These are phyloP conservation scores for Aptenodytes forsteri DNA, from an alignment of 2,113 vertebrate genomes.

Conservation along the genomic window DNA sequence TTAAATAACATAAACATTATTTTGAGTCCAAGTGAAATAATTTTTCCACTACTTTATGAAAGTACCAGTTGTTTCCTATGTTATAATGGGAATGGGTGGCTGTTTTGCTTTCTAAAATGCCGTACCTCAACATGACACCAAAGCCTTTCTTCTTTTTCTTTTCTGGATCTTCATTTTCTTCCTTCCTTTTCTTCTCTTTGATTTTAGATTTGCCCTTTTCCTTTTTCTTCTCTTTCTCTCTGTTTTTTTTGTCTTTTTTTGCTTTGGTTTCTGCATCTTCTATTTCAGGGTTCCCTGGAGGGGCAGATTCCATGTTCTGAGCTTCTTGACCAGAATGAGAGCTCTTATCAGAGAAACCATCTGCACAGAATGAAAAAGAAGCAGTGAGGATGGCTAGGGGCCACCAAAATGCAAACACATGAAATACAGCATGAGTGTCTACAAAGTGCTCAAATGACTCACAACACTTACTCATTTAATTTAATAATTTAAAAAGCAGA, in stretches of 20 bases:
- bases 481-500: constrained; percentile 12
- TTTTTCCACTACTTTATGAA: constrained; percentile 1
- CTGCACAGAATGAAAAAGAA: constrained; percentile 69
- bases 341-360: constrained; percentile 88
- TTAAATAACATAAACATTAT: constrained; percentile 66
- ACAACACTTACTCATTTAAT: background rate
- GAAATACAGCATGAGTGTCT: background rate
- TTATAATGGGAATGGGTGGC: background rate
- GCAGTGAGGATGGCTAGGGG: background rate
- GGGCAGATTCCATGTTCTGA: constrained; percentile 80
- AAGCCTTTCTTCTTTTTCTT: constrained; percentile 93
- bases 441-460: background rate
- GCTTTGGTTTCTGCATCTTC: constrained; percentile 76
- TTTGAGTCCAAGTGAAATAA: constrained; percentile 62
- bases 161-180: constrained; percentile 86
- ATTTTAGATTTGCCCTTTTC: constrained; percentile 84
- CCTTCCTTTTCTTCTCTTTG: constrained; percentile 88
- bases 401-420: constrained; percentile 4
- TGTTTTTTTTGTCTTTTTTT: constrained; percentile 83
- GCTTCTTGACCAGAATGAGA: constrained; percentile 85
- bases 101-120: background rate
- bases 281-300: constrained; percentile 72
- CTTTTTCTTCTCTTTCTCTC: constrained; percentile 89
- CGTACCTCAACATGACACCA: constrained; percentile 88
- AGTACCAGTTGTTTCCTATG: background rate